Evolutionary conservation across 2,113 vertebrate genomes (phyloP).

Genomic region (Willisornis vidua): DNA sequence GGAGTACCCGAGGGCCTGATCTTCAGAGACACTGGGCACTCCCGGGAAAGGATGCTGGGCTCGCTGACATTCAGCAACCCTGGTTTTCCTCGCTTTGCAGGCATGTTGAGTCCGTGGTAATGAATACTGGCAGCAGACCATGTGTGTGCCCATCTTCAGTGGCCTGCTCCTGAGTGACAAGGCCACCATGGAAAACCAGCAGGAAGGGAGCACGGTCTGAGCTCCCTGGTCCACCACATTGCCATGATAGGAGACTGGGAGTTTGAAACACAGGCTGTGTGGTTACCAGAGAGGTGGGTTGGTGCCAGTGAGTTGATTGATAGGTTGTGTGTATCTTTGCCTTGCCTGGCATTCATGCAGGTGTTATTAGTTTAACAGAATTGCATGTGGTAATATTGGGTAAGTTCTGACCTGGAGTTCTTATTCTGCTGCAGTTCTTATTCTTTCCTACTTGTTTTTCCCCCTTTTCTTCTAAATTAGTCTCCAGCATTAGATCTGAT

Average conservation of each 20-base stretch:
- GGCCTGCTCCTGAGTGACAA: not conserved
- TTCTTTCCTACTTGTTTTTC: not conserved
- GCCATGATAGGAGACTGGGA: not conserved
- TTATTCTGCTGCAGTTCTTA: not conserved
- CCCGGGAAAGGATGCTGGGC: not conserved
- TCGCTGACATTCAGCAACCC: rapidly evolving
- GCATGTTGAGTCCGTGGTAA: not conserved
- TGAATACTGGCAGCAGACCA: not conserved
- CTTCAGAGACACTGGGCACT: not conserved
- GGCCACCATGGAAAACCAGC: not conserved
- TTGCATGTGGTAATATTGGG: not conserved
- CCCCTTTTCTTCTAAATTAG: not conserved
- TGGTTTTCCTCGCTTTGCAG: not conserved
- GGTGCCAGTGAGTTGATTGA: not conserved
- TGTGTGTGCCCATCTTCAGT: rapidly evolving
- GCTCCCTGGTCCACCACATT: rapidly evolving
- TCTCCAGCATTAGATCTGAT: not conserved
- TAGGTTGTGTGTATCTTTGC: not conserved
- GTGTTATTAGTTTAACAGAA: not conserved
- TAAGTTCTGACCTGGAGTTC: not conserved
- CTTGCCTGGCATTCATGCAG: not conserved
- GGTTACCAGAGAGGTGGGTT: not conserved
- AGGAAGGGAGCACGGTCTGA: not conserved
- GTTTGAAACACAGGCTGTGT: not conserved
- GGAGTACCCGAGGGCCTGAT: rapidly evolving